phyloP scores from a whole-genome alignment of 2,797 vertebrate genomes.

The Zalophus californianus region DNA sequence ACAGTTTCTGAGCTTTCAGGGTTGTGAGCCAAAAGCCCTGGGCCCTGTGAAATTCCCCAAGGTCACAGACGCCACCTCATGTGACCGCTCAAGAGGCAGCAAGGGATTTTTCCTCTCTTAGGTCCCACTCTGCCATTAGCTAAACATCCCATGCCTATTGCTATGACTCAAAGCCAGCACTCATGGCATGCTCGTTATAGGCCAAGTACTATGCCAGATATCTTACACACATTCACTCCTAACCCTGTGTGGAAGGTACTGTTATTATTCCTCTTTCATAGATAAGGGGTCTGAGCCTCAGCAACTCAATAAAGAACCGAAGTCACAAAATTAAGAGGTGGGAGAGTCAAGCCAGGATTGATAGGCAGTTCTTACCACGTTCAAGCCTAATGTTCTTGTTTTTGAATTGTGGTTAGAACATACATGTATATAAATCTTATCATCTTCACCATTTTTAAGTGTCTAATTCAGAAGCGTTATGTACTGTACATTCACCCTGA shows the following conservation, averaged over 20 bases:
- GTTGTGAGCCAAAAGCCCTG: background rate
- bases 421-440: background rate
- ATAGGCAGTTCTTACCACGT: background rate
- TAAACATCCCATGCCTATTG: background rate
- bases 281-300: background rate
- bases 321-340: background rate
- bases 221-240: background rate
- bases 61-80: background rate
- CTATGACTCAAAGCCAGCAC: background rate
- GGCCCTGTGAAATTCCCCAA: background rate
- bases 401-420: background rate
- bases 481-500: background rate
- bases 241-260: background rate
- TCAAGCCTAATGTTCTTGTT: background rate
- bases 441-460: background rate
- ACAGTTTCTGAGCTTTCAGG: slow-evolving; percentile 14
- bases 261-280: background rate
- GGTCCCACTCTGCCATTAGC: background rate
- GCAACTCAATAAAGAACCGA: background rate
- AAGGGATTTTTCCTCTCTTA: background rate
- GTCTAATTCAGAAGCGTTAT: background rate
- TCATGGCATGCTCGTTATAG: background rate
- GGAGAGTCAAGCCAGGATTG: background rate
- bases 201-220: background rate
- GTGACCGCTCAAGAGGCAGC: background rate